Evolutionary conservation across 2,113 vertebrate genomes (phyloP).

Genomic region (Delphinapterus leucas): DNA sequence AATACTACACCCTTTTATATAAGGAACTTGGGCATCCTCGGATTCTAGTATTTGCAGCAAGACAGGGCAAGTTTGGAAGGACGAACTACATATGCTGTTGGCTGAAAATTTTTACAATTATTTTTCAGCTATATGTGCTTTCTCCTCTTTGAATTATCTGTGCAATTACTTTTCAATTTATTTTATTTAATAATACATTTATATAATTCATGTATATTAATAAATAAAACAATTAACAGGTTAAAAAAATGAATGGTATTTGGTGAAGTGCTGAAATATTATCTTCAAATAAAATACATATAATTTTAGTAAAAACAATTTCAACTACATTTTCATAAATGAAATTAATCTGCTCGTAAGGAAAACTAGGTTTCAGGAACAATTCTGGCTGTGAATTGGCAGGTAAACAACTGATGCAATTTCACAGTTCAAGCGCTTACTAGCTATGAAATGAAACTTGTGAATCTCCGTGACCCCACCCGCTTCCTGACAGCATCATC

Average conservation of each 20-base stretch:
- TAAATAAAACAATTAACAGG: not conserved
- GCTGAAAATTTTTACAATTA: not conserved
- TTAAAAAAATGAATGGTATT: not conserved
- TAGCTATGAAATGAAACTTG: not conserved
- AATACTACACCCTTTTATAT: not conserved
- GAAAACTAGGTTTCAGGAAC: not conserved
- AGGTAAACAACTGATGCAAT: not conserved
- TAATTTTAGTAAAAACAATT: not conserved
- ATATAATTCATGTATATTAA: not conserved
- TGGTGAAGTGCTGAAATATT: not conserved
- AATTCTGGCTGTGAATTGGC: not conserved
- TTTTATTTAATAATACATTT: not conserved
- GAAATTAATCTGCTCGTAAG: slow-evolving; percentile 14
- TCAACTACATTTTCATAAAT: not conserved
- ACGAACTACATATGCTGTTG: not conserved
- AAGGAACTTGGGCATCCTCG: not conserved
- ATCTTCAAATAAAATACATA: not conserved
- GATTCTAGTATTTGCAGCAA: not conserved
- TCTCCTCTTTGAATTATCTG: not conserved
- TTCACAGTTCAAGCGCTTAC: not conserved
- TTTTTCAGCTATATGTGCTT: not conserved
- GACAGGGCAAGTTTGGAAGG: not conserved
- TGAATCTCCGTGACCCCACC: not conserved
- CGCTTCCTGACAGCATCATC: not conserved
- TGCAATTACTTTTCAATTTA: not conserved